Percentiles rank a stretch among this genome's conserved stretches.
phyloP scores from a whole-genome alignment of 2,888 invertebrate species.

The Bombyx huttoni region DNA sequence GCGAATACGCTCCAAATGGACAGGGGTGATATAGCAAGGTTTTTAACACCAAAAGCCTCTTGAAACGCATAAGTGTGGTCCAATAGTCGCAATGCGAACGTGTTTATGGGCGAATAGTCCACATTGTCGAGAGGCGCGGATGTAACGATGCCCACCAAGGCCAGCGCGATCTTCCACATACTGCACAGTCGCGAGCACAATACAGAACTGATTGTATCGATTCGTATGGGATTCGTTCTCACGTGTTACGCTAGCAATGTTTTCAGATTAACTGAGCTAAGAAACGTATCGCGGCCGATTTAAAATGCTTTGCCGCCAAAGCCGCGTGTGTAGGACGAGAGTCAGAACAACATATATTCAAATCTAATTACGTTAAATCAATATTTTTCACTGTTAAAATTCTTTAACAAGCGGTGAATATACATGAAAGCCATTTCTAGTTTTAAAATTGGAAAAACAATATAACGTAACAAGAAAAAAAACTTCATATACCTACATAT shows the following conservation, averaged over 20 bases:
- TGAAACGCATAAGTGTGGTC: slow-evolving; percentile 48
- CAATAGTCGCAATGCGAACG: slow-evolving; percentile 45
- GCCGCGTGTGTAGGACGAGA: slow-evolving; percentile 1
- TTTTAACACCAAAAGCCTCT: slow-evolving; percentile 46
- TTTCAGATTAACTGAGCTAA: slow-evolving; percentile 41
- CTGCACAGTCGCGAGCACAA: slow-evolving; percentile 15
- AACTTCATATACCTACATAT: too few relatives aligned
- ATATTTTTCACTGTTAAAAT: too few relatives aligned
- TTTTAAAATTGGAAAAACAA: too few relatives aligned
- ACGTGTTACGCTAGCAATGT: slow-evolving; percentile 41
- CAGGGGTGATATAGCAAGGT: slow-evolving; percentile 49
- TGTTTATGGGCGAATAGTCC: slow-evolving; percentile 40
- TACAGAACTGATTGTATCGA: slow-evolving; percentile 28
- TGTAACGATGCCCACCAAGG: slow-evolving; percentile 24
- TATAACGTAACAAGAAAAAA: too few relatives aligned
- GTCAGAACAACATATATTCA: neutral
- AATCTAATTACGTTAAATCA: too few relatives aligned
- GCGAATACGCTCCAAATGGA: slow-evolving; percentile 60
- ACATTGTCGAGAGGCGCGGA: slow-evolving; percentile 31
- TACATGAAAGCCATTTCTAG: too few relatives aligned
- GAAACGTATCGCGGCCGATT: slow-evolving; percentile 19
- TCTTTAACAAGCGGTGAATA: too few relatives aligned
- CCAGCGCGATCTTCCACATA: slow-evolving; percentile 15
- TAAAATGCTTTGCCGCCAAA: slow-evolving; percentile 2
- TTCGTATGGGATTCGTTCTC: slow-evolving; percentile 33